Conservation (phyloP, 2,113 vertebrate species). For the Irena cyanogastra region DNA sequence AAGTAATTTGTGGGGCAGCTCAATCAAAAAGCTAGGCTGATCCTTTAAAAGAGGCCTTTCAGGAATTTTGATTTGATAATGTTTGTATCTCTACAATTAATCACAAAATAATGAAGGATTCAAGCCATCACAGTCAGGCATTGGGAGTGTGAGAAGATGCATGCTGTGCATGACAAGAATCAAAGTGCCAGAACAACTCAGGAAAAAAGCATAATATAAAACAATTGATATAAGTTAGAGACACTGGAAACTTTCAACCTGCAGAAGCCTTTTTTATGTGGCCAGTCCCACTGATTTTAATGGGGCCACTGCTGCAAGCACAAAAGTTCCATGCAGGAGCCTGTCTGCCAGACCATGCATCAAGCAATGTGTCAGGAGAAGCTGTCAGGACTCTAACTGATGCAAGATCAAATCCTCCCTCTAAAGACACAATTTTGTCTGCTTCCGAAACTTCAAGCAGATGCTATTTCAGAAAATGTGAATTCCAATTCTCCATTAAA, state of each 20-base stretch:
- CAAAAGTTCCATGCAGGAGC: not conserved
- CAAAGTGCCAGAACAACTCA: not conserved
- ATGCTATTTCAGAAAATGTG: not conserved
- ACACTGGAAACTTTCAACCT: not conserved
- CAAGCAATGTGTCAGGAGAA: not conserved
- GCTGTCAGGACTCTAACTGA: not conserved
- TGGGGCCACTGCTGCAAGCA: not conserved
- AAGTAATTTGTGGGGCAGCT: constrained; percentile 44
- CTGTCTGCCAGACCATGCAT: not conserved
- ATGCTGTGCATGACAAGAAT: constrained; percentile 9
- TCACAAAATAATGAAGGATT: constrained; percentile 33
- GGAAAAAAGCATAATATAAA: not conserved
- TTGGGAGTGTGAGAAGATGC: constrained; percentile 1
- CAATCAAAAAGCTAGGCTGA: constrained; percentile 40
- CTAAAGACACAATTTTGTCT: not conserved
- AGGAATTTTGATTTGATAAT: constrained; percentile 39
- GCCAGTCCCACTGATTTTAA: not conserved
- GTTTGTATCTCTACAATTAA: constrained; percentile 39
- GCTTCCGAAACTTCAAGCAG: not conserved
- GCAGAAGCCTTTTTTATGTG: not conserved
- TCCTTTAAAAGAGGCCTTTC: not conserved
- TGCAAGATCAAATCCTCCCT: not conserved
- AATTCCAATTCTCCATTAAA: not conserved
- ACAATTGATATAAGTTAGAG: not conserved
- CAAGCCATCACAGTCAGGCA: not conserved